These are phyloP conservation scores for Colletes latitarsis DNA, from an alignment of 1,140 invertebrate genomes.

Conservation along the genomic window DNA sequence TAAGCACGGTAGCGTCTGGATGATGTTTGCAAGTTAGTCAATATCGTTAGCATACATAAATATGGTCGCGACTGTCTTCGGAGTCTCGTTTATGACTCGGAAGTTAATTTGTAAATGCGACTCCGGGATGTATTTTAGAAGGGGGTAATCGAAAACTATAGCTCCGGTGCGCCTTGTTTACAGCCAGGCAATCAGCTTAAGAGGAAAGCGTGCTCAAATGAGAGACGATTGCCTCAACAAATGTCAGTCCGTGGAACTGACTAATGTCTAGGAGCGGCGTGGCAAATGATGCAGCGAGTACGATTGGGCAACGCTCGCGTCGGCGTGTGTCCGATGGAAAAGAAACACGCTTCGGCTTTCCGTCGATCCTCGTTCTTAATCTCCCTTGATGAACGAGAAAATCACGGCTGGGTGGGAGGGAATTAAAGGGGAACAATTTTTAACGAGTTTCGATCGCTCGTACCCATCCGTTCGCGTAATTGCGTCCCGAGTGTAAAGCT, in stretches of 20 bases:
- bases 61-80: neutral
- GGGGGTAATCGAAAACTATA: conserved; percentile 24
- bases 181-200: conserved; percentile 49
- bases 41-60: neutral
- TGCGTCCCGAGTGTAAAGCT: neutral
- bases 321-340: neutral
- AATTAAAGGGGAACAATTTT: neutral
- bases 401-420: neutral
- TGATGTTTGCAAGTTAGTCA: neutral
- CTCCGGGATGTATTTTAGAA: conserved; percentile 15
- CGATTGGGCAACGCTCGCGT: neutral
- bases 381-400: neutral
- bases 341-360: neutral
- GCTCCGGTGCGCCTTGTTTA: conserved; percentile 32
- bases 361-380: neutral
- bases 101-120: conserved; percentile 9
- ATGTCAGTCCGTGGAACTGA: conserved; percentile 28
- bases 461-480: neutral
- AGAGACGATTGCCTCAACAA: conserved; percentile 37
- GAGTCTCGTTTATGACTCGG: neutral
- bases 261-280: conserved; percentile 24
- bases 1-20: neutral
- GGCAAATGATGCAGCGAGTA: conserved; percentile 1
- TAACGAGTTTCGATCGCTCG: neutral
- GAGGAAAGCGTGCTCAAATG: conserved; percentile 48